Base-by-base conservation (phyloP, 2,888 invertebrate genomes). In the Pasiphila rectangulata region DNA sequence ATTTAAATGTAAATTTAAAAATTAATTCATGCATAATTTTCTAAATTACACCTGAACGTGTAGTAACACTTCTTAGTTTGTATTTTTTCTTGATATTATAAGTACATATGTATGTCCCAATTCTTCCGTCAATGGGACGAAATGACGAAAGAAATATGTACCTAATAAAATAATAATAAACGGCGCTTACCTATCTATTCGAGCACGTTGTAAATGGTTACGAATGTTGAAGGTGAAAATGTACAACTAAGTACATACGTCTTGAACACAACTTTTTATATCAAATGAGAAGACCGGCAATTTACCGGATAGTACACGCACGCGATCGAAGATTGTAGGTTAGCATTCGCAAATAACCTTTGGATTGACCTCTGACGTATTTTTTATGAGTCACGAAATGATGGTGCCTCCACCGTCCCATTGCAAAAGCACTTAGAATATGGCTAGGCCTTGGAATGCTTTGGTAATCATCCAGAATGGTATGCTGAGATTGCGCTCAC, bases 361-460 rank as follows among this genome's bases (percentile, higher is more conserved):
- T 41, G 13, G 7, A 10, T 23, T 38, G 42, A 47, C 27, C 48
- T 43, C 32, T 43, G 34, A 23, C 16, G 17, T 37, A 24, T 36
- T 48, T 43, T 41, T 48, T 43, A 42, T 42, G 38, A 48, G 38
- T 48, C 38, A 43, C 35, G 38, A 39, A 35, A 37, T 23, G 9
- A 38, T 43, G 41, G 23, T 41, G 35, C 21, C 20, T 24, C 6
- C n/a, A n/a, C 25, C 23, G 25, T 32, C 15, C 39, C 17, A 46
- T 41, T 40, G 46, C 23, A 40, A 40, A 36, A 36, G 17, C 21
- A 36, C 32, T 45, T 34, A 38, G 37, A 42, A 42, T 27, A 37
- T 10, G 35, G 35, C 23, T 19, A 37, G 40, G 15, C 37, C 25
- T 34, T 42, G 15, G 32, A 25, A 19, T 32, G 15, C 32, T 12